Conservation (phyloP, 2,113 vertebrate genomes). For the Ivindomyrus marchei region DNA sequence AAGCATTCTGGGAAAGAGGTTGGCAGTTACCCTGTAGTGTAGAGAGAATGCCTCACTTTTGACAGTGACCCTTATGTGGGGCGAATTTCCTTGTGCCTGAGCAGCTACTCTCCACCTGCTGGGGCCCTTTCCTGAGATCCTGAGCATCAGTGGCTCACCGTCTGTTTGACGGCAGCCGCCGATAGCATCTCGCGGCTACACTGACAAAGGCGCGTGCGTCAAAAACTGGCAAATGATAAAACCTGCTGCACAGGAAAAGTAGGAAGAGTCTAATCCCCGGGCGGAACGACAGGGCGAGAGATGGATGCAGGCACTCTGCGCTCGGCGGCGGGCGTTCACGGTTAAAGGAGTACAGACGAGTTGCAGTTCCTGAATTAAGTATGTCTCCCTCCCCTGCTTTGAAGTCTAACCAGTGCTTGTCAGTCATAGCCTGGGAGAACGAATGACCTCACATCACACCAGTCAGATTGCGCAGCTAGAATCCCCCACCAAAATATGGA, state of each 20-base stretch:
- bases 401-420: slow-evolving; percentile 1
- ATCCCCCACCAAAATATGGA: slow-evolving; percentile 10
- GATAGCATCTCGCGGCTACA: not conserved
- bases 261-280: not conserved
- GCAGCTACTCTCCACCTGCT: not conserved
- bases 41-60: not conserved
- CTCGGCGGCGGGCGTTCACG: not conserved
- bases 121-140: not conserved
- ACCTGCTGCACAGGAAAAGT: not conserved
- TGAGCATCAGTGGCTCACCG: not conserved
- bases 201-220: not conserved
- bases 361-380: not conserved
- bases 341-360: not conserved
- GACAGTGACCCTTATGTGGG: not conserved
- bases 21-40: not conserved
- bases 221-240: not conserved
- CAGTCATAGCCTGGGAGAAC: not conserved
- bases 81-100: not conserved
- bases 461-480: not conserved
- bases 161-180: not conserved
- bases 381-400: not conserved
- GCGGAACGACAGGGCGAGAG: not conserved
- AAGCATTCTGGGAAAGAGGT: not conserved
- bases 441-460: not conserved
- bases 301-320: not conserved